These are phyloP conservation scores for Coracias cyanogaster DNA, from an alignment of 2,797 vertebrate species.

Conservation along the genomic window DNA sequence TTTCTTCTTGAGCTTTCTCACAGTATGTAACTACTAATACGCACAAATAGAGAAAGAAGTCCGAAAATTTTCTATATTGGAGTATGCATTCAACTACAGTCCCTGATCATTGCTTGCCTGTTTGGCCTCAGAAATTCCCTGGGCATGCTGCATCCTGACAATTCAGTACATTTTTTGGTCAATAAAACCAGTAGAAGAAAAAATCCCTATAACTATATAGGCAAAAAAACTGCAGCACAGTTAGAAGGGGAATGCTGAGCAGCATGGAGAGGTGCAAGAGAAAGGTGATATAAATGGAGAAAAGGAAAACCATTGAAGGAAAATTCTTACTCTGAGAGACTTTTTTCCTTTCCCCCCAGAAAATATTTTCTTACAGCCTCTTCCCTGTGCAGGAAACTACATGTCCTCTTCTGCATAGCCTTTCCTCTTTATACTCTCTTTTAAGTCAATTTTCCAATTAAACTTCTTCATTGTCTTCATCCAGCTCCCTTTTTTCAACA, in stretches of 20 bases:
- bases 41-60: neutral
- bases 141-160: neutral
- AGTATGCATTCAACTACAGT: neutral
- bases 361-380: neutral
- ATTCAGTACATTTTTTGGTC: neutral
- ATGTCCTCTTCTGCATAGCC: neutral
- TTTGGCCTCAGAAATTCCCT: neutral
- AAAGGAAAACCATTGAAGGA: neutral
- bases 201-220: neutral
- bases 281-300: neutral
- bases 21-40: neutral
- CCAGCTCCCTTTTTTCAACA: neutral
- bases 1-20: neutral
- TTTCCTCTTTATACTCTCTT: neutral
- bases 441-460: neutral
- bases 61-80: neutral
- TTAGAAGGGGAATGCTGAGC: neutral
- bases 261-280: neutral
- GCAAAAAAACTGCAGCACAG: neutral
- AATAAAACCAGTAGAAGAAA: neutral
- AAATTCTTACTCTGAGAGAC: neutral
- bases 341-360: neutral
- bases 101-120: neutral
- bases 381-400: neutral
- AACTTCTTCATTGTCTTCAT: neutral